A percentile compares a stretch with the other conserved stretches of the same genome.
phyloP scores from a whole-genome alignment of 2,113 vertebrate genomes.

The Erythrocebus patas region DNA sequence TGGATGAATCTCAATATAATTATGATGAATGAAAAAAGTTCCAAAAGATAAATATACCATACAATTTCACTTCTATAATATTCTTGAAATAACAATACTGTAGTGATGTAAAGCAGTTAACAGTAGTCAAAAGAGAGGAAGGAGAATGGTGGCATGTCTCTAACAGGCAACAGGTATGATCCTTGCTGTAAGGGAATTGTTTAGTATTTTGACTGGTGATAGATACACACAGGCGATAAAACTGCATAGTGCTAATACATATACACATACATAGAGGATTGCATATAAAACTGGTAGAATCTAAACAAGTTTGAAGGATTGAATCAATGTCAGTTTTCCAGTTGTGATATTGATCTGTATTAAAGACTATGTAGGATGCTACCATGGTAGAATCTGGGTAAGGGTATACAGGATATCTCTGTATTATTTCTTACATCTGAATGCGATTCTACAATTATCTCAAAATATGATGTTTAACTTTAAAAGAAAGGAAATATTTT shows the following conservation, averaged over 20 bases:
- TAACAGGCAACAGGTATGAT: neutral
- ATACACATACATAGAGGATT: neutral
- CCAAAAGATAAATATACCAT: neutral
- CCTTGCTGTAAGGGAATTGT: neutral
- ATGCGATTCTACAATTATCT: neutral
- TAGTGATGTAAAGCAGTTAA: neutral
- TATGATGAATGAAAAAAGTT: neutral
- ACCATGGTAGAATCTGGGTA: neutral
- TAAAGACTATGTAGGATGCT: neutral
- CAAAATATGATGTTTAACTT: neutral
- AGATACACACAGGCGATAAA: neutral
- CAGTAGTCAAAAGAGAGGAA: neutral
- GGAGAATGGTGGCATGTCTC: accelerated
- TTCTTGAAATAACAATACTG: neutral
- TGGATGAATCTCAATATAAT: neutral
- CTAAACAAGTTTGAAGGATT: neutral
- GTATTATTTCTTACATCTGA: neutral
- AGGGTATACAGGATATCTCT: neutral
- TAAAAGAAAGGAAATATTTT: neutral
- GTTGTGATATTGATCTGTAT: neutral
- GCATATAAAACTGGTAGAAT: neutral
- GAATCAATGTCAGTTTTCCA: neutral
- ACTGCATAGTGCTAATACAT: neutral
- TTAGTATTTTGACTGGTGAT: neutral
- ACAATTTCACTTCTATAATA: neutral